These are phyloP conservation scores for Albula glossodonta DNA, from an alignment of 2,113 vertebrate species.

Conservation along the genomic window DNA sequence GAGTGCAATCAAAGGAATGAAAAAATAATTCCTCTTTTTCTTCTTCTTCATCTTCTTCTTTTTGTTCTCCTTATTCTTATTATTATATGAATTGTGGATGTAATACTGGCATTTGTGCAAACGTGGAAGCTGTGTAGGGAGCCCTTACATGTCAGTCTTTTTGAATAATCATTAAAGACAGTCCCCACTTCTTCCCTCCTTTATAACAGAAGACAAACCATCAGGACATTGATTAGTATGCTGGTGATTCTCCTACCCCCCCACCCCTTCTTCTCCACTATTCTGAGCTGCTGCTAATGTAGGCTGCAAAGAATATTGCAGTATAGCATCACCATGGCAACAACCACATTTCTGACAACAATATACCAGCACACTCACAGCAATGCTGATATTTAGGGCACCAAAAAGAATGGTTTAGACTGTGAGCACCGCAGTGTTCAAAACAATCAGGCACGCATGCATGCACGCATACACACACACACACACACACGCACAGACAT, in stretches of 20 bases:
- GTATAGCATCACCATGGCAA: constrained; percentile 74
- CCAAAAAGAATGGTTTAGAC: constrained; percentile 53
- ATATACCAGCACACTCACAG: constrained; percentile 51
- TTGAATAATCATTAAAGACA: neutral
- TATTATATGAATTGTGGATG: neutral
- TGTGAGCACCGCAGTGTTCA: constrained; percentile 27
- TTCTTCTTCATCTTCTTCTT: no score
- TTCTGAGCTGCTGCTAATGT: constrained; percentile 61
- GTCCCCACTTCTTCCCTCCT: constrained; percentile 50
- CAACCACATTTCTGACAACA: constrained; percentile 74
- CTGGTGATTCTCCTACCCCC: constrained; percentile 60
- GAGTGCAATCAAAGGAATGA: no score
- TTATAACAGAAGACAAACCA: constrained; percentile 71
- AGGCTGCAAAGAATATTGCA: constrained; percentile 69
- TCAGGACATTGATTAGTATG: constrained; percentile 72
- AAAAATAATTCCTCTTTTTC: no score
- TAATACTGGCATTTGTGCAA: neutral
- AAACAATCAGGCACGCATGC: neutral
- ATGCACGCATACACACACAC: neutral
- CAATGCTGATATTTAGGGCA: constrained; percentile 64
- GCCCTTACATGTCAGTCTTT: neutral
- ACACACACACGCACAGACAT: neutral
- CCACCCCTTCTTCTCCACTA: constrained; percentile 44
- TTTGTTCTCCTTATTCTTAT: no score
- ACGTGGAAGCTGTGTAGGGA: neutral